Conservation (phyloP, 2,113 vertebrate genomes). For the Antigone vipio region DNA sequence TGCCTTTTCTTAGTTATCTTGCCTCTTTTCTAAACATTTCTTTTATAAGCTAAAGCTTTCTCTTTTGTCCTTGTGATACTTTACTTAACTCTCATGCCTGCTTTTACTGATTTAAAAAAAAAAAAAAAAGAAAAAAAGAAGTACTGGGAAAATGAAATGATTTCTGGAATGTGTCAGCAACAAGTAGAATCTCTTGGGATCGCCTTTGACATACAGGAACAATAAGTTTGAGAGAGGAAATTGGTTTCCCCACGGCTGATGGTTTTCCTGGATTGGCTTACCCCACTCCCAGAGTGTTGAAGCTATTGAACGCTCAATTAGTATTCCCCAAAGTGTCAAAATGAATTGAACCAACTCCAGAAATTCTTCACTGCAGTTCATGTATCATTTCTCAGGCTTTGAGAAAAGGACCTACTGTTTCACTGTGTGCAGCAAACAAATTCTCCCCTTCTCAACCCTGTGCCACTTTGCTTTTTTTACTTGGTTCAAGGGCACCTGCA, state of each 20-base stretch:
- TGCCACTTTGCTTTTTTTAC: background rate
- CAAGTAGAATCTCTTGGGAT: conserved; percentile 8
- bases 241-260: background rate
- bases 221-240: conserved; percentile 35
- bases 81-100: background rate
- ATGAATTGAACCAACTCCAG: background rate
- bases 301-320: conserved; percentile 28
- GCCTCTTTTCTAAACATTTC: background rate
- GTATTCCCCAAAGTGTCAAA: conserved; percentile 9
- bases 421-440: background rate
- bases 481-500: background rate
- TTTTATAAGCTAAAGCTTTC: background rate
- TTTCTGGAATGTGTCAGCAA: conserved; percentile 39
- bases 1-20: background rate
- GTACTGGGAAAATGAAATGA: background rate
- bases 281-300: background rate
- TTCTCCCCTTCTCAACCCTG: background rate
- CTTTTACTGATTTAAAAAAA: background rate
- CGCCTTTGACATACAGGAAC: background rate
- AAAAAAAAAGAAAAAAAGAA: background rate
- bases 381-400: background rate
- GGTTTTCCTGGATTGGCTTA: conserved; percentile 13
- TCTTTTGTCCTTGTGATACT: background rate
- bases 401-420: conserved; percentile 2
- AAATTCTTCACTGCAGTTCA: background rate